phyloP scores from a whole-genome alignment of 2,797 vertebrate species.

The Amniataba percoides region DNA sequence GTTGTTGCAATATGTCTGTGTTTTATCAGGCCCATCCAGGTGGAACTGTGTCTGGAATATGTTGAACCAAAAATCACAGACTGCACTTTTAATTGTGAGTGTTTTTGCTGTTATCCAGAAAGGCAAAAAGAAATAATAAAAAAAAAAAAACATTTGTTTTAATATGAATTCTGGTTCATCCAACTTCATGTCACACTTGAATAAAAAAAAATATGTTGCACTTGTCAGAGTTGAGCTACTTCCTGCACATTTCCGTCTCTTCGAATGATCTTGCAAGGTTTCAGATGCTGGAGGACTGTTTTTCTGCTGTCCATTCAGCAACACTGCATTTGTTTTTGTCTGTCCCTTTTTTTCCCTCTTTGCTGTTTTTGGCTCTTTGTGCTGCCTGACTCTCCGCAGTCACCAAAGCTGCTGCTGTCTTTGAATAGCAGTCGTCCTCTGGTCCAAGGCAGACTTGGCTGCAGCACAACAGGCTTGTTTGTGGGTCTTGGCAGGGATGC shows the following conservation, averaged over 20 bases:
- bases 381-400: conserved; percentile 37
- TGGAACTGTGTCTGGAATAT: background rate
- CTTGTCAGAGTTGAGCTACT: background rate
- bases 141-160: background rate
- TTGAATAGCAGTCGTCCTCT: conserved; percentile 60
- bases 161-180: background rate
- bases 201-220: background rate
- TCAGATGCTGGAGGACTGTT: conserved; percentile 17
- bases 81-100: background rate
- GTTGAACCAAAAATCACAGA: background rate
- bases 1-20: background rate
- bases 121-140: background rate
- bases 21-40: background rate
- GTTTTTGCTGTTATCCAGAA: background rate
- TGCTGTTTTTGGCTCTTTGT: conserved; percentile 60
- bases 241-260: conserved; percentile 23
- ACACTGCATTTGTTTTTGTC: conserved; percentile 30
- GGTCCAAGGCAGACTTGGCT: conserved; percentile 59
- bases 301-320: conserved; percentile 30
- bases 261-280: conserved; percentile 7
- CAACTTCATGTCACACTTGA: background rate
- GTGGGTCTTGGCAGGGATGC: conserved; percentile 49
- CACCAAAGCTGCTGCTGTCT: conserved; percentile 59
- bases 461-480: conserved; percentile 57
- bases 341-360: conserved; percentile 14